Percentiles rank a stretch among this genome's conserved stretches.
Evolutionary conservation across 2,797 vertebrate species (phyloP).

Genomic region (Meda fulgida): DNA sequence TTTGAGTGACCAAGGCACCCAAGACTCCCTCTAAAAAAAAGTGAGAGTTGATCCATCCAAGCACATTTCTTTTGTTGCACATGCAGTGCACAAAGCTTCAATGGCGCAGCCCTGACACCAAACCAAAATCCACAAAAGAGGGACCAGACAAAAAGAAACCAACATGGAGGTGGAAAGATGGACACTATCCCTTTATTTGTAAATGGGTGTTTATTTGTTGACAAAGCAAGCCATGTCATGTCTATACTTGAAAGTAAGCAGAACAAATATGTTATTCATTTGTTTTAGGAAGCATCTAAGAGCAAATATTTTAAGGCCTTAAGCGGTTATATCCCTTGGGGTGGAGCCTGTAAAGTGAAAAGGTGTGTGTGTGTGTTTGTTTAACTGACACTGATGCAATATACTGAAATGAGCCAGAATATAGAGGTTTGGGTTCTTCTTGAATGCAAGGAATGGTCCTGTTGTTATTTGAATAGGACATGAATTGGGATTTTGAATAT

Average conservation of each 20-base stretch:
- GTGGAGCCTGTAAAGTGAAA: slow-evolving; percentile 6
- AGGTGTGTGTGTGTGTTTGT: slow-evolving; percentile 6
- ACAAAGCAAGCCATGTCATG: background rate
- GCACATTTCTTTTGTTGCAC: background rate
- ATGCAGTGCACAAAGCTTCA: background rate
- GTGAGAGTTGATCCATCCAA: background rate
- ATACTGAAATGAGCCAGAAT: slow-evolving; percentile 38
- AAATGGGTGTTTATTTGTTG: background rate
- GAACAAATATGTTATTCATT: background rate
- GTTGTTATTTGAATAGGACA: slow-evolving; percentile 3
- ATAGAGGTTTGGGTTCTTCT: background rate
- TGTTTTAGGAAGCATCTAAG: background rate
- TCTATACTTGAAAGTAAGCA: background rate
- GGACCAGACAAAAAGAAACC: background rate
- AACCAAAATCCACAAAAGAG: background rate
- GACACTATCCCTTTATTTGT: background rate
- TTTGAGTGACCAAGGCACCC: slow-evolving; percentile 13
- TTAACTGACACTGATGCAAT: slow-evolving; percentile 53
- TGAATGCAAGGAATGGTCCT: background rate
- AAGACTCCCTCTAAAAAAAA: background rate
- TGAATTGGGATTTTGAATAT: slow-evolving; percentile 42
- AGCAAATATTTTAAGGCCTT: slow-evolving; percentile 23
- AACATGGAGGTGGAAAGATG: background rate
- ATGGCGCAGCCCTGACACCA: background rate
- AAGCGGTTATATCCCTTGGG: background rate